phyloP scores from a whole-genome alignment of 2,888 invertebrate genomes.

The Homarus gammarus region DNA sequence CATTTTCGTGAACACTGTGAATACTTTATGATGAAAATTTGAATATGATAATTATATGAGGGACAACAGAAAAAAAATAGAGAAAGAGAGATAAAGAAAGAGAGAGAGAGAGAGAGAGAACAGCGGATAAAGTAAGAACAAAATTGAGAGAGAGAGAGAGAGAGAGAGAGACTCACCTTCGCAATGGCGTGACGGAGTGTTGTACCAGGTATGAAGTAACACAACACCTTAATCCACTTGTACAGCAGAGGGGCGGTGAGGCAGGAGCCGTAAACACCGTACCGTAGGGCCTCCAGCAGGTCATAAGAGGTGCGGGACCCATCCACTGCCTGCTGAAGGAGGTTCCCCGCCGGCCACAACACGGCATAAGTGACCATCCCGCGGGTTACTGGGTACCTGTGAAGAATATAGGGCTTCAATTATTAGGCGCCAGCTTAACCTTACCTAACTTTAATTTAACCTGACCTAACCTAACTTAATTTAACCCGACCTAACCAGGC shows the following conservation, averaged over 20 bases:
- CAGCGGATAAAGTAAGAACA: no score
- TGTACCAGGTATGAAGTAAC: slow-evolving; percentile 33
- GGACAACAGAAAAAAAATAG: no score
- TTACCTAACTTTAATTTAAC: no score
- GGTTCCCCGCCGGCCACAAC: slow-evolving; percentile 64
- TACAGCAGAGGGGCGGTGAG: slow-evolving; percentile 54
- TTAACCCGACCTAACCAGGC: no score
- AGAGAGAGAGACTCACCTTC: slow-evolving; percentile 53
- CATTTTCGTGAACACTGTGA: no score
- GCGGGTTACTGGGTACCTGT: slow-evolving; percentile 58
- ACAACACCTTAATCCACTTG: slow-evolving; percentile 47
- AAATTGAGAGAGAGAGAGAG: no score
- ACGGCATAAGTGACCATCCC: slow-evolving; percentile 60
- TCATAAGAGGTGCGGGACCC: slow-evolving; percentile 26
- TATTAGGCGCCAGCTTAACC: no score
- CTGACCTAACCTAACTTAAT: no score
- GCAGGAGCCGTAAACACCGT: slow-evolving; percentile 50
- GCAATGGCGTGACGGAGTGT: slow-evolving; percentile 44
- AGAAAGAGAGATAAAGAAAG: no score
- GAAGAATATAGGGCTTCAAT: neutral
- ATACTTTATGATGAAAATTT: no score
- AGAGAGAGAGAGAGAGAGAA: no score
- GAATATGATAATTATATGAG: no score
- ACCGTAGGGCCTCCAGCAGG: slow-evolving; percentile 37
- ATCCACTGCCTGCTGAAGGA: slow-evolving; percentile 59